phyloP scores from a whole-genome alignment of 2,113 vertebrate genomes.

The Mobula birostris region DNA sequence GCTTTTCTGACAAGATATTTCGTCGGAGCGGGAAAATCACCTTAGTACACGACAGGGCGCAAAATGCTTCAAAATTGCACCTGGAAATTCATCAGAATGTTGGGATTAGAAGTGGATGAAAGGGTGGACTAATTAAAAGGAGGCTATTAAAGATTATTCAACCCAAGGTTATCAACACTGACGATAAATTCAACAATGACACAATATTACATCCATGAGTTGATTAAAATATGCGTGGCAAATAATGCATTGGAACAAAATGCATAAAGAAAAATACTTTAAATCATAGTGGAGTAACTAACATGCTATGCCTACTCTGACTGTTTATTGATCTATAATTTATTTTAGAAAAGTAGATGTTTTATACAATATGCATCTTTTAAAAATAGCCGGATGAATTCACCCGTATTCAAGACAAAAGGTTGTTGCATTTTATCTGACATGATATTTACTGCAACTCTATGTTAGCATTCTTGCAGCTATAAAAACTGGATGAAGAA shows the following conservation, averaged over 20 bases:
- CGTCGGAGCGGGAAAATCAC: background rate
- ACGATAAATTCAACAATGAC: background rate
- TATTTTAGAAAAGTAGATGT: too few relatives aligned
- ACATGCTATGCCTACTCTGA: background rate
- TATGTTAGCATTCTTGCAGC: background rate
- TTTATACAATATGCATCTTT: background rate
- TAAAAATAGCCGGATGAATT: background rate
- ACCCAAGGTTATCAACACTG: background rate
- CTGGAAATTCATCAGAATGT: background rate
- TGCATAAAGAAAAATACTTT: too few relatives aligned
- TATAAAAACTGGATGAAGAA: background rate
- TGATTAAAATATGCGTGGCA: background rate
- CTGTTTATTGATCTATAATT: background rate
- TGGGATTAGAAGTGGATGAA: background rate
- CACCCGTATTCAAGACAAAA: background rate
- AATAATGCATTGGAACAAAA: background rate
- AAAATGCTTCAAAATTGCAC: background rate
- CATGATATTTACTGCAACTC: background rate
- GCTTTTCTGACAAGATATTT: background rate
- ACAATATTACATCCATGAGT: background rate
- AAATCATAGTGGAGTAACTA: background rate
- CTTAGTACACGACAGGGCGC: background rate
- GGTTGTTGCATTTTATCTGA: background rate
- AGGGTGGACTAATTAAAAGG: background rate
- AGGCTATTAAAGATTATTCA: background rate